Percentiles rank a stretch among this genome's conserved stretches.
phyloP scores from a whole-genome alignment of 1,140 invertebrate species.

The Apis cerana region DNA sequence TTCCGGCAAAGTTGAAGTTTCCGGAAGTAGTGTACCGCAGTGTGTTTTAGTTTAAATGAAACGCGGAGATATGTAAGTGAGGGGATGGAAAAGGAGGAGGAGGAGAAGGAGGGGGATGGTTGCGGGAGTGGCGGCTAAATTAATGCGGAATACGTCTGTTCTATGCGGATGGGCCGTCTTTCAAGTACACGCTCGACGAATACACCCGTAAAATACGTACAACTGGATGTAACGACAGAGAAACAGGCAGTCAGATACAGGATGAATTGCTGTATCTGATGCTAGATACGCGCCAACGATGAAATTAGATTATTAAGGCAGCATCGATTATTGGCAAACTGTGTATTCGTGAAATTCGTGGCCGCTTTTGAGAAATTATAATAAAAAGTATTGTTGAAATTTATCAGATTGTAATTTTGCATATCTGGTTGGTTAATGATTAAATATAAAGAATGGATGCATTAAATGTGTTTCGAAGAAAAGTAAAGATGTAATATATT shows the following conservation, averaged over 20 bases:
- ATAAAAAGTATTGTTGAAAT: no score
- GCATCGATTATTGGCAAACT: constrained; percentile 31
- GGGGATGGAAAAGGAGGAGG: not conserved
- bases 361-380: no score
- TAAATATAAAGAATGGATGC: no score
- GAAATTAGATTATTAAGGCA: constrained; percentile 22
- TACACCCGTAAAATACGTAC: constrained; percentile 18
- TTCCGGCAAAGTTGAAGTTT: constrained; percentile 23
- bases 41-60: constrained; percentile 21
- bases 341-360: no score
- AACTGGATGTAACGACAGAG: not conserved
- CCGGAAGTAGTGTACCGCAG: not conserved
- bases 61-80: not conserved
- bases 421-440: no score
- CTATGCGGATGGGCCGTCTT: constrained; percentile 10
- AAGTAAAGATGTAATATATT: no score
- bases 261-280: constrained; percentile 7
- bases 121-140: constrained; percentile 3
- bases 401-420: no score
- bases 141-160: constrained; percentile 36
- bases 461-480: no score
- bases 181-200: constrained; percentile 20
- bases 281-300: not conserved
- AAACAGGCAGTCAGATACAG: constrained; percentile 5
- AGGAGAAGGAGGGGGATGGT: not conserved